Conservation (phyloP, 2,888 invertebrate species). For the Lagria hirta region DNA sequence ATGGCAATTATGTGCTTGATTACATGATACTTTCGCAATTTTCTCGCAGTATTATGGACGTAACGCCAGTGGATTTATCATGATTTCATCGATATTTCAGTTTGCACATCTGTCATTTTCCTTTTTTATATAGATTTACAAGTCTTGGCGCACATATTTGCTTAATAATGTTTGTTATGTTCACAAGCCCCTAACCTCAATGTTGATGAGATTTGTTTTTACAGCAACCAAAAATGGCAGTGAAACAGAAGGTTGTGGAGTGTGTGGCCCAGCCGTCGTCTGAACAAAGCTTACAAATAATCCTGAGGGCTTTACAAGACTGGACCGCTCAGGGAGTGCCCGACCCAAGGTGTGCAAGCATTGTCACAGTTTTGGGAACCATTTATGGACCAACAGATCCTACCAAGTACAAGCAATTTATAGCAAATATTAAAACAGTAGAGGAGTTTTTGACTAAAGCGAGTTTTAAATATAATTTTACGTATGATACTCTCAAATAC, state of each 20-base stretch:
- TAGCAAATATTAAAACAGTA: slow-evolving; percentile 46
- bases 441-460: slow-evolving; percentile 48
- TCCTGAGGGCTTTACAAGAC: slow-evolving; percentile 57
- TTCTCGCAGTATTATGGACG: too few species aligned
- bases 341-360: slow-evolving; percentile 58
- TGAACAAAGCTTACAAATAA: slow-evolving; percentile 56
- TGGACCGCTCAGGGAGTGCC: slow-evolving; percentile 51
- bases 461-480: slow-evolving; percentile 54
- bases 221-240: slow-evolving; percentile 55
- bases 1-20: too few species aligned
- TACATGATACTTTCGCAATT: too few species aligned
- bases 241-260: slow-evolving; percentile 61
- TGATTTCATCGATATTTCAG: too few species aligned
- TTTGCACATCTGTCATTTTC: too few species aligned
- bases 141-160: too few species aligned
- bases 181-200: too few species aligned
- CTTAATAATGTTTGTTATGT: too few species aligned
- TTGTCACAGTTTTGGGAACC: slow-evolving; percentile 58
- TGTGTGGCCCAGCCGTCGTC: slow-evolving; percentile 49
- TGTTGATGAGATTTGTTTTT: slow-evolving; percentile 5
- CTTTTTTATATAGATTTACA: too few species aligned
- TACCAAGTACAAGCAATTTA: slow-evolving; percentile 45
- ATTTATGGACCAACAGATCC: slow-evolving; percentile 45
- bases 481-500: slow-evolving; percentile 60
- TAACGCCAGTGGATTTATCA: too few species aligned